Percentiles rank a stretch among this genome's conserved stretches.
Evolutionary conservation across 2,888 invertebrate species (phyloP).

Genomic region (Rhabditoides inermis): DNA sequence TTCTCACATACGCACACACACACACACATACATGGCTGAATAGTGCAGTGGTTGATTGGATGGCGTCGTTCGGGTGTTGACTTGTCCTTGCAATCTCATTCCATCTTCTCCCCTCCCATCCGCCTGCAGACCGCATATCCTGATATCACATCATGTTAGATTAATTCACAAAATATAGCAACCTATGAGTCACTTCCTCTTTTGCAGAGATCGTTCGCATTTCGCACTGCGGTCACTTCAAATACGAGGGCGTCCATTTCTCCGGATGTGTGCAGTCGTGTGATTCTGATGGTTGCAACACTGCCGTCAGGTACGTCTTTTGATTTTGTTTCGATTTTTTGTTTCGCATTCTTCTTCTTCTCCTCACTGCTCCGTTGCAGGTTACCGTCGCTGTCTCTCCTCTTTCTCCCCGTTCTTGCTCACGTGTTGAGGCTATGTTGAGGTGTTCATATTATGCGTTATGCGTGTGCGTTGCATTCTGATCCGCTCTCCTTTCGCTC

Average conservation of each 20-base stretch:
- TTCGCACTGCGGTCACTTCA: conserved; percentile 93
- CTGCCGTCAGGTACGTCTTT: conserved; percentile 6
- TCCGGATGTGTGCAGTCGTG: conserved; percentile 46
- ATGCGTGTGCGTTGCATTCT: neutral
- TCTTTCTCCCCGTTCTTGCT: neutral
- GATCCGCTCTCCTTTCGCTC: neutral
- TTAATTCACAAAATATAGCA: too few species aligned
- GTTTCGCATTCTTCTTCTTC: neutral
- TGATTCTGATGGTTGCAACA: conserved; percentile 48
- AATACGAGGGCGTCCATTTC: conserved; percentile 59
- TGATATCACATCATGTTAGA: too few species aligned
- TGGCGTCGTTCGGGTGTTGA: too few species aligned
- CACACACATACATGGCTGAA: too few species aligned
- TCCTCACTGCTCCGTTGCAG: neutral
- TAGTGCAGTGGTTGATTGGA: too few species aligned
- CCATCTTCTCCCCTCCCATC: too few species aligned
- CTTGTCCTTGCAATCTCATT: too few species aligned
- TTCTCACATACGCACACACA: neutral
- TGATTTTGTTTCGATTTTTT: neutral
- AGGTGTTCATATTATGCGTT: neutral
- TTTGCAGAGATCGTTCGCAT: conserved; percentile 75
- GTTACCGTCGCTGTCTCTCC: neutral
- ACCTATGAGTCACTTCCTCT: neutral
- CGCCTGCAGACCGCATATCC: too few species aligned
- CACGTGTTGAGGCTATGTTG: neutral